A percentile compares a stretch with the other conserved stretches of the same genome.
Evolutionary conservation across 2,113 vertebrate species (phyloP).

Genomic region (Amazona vittata): DNA sequence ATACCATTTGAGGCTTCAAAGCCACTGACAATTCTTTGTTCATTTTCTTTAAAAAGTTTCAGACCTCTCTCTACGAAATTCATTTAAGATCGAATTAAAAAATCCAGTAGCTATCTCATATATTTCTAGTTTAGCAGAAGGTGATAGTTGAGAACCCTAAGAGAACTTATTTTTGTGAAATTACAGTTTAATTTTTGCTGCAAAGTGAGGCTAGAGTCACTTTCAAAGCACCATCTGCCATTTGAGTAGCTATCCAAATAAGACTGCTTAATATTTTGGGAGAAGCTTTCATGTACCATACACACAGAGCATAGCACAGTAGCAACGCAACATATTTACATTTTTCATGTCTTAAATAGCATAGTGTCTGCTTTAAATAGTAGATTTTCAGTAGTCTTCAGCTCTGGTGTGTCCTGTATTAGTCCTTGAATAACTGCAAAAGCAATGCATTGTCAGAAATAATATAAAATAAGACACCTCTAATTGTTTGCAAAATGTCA

Average conservation of each 20-base stretch:
- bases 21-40: neutral
- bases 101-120: neutral
- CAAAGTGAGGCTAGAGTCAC: neutral
- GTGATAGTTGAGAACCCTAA: neutral
- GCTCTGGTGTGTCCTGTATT: neutral
- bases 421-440: constrained; percentile 63
- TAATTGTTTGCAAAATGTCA: neutral
- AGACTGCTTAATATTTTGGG: neutral
- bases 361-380: constrained; percentile 69
- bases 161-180: neutral
- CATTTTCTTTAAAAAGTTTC: neutral
- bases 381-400: constrained; percentile 16
- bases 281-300: neutral
- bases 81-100: neutral
- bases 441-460: neutral
- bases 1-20: neutral
- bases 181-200: neutral
- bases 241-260: neutral
- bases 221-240: neutral
- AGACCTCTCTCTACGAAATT: neutral
- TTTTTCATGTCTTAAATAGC: constrained; percentile 32
- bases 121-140: neutral
- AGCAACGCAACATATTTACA: constrained; percentile 3
- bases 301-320: neutral
- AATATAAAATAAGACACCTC: neutral